Evolutionary conservation across 2,797 vertebrate genomes (phyloP).

Genomic region (Pagetopsis macropterus): DNA sequence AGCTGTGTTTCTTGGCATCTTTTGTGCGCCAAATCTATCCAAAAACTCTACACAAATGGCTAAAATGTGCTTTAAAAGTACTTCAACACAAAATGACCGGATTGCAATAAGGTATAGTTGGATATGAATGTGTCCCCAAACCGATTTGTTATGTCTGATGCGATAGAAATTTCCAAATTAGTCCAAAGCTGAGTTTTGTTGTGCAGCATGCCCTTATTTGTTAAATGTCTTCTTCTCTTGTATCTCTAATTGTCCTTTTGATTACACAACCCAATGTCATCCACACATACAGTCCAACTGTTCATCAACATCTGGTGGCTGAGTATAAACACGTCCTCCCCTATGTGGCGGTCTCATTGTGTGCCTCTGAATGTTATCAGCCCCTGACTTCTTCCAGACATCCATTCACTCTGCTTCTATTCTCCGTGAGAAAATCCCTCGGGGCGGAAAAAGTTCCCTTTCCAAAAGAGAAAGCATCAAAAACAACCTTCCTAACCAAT

Average conservation of each 20-base stretch:
- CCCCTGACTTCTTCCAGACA: slow-evolving; percentile 59
- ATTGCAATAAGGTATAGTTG: neutral
- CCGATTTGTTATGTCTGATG: neutral
- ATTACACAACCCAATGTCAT: slow-evolving; percentile 21
- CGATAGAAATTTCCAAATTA: neutral
- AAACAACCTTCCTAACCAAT: slow-evolving; percentile 80
- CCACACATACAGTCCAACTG: slow-evolving; percentile 5
- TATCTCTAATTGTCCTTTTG: slow-evolving; percentile 15
- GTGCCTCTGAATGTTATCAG: slow-evolving; percentile 71
- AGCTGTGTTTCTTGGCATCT: neutral
- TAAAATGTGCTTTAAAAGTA: neutral
- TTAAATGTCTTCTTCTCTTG: neutral
- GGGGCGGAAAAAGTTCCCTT: slow-evolving; percentile 28
- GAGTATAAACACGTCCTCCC: slow-evolving; percentile 43
- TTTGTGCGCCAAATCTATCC: neutral
- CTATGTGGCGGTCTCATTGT: slow-evolving; percentile 42
- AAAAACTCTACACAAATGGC: neutral
- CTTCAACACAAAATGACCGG: neutral
- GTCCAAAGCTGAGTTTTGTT: neutral
- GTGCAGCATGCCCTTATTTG: neutral
- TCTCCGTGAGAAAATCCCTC: slow-evolving; percentile 48
- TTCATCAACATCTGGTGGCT: slow-evolving; percentile 20
- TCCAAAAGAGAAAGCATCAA: slow-evolving; percentile 33
- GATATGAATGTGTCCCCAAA: neutral
- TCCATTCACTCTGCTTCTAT: slow-evolving; percentile 55